Percentiles rank a stretch among this genome's conserved stretches.
These are phyloP conservation scores for Hirundo rustica DNA, from an alignment of 2,797 vertebrate genomes.

Conservation along the genomic window DNA sequence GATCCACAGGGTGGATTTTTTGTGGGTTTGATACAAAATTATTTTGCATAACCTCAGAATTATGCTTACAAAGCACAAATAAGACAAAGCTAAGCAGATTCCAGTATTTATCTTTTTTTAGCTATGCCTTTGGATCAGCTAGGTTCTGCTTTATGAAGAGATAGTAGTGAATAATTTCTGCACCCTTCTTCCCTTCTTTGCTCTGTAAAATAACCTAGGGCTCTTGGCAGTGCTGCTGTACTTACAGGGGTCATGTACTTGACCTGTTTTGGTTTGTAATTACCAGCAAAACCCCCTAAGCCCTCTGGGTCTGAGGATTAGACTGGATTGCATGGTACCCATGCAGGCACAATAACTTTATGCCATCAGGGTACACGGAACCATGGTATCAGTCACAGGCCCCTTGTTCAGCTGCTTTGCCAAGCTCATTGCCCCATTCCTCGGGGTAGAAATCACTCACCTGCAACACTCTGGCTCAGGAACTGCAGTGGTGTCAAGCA, in stretches of 20 bases:
- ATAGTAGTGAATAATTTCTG: neutral
- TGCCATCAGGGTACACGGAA: fast-evolving
- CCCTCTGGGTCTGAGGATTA: neutral
- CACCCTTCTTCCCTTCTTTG: neutral
- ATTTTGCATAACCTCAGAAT: slow-evolving; percentile 33
- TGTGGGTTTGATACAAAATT: slow-evolving; percentile 15
- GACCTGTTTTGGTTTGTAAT: neutral
- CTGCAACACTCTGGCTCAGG: neutral
- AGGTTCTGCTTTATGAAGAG: neutral
- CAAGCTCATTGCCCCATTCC: neutral
- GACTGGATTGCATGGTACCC: neutral
- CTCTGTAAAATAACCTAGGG: neutral
- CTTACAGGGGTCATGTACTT: neutral
- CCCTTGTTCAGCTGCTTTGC: neutral
- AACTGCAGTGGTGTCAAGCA: fast-evolving
- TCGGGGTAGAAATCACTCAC: neutral
- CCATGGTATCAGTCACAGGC: neutral
- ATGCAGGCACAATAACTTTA: neutral
- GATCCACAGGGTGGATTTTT: neutral
- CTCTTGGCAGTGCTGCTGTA: neutral
- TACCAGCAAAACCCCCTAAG: neutral
- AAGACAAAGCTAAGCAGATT: slow-evolving; percentile 21
- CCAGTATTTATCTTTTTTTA: neutral
- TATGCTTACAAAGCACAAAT: slow-evolving; percentile 20
- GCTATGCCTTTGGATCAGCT: neutral